A percentile compares a stretch with the other conserved stretches of the same genome.
Evolutionary conservation across 1,140 invertebrate genomes (phyloP).

Genomic region (Teleogryllus occipitalis): DNA sequence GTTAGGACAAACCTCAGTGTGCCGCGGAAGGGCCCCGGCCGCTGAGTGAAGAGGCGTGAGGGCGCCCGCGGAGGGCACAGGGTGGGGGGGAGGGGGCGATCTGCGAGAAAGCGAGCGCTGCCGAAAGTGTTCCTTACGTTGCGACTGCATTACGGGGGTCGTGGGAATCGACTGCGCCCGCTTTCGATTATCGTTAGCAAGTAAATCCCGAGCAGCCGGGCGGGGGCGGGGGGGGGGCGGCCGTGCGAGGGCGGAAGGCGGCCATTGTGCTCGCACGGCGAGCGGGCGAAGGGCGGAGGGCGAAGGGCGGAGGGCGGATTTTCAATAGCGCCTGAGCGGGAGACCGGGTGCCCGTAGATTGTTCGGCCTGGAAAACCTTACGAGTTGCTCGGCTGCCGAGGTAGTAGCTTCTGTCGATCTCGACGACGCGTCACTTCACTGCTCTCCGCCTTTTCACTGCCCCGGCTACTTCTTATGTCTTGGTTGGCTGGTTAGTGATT

Average conservation of each 20-base stretch:
- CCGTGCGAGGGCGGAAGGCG: neutral
- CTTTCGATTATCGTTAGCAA: conserved; percentile 16
- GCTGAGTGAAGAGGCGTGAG: too few species aligned
- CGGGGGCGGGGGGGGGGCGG: neutral
- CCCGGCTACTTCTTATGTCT: neutral
- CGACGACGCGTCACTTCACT: neutral
- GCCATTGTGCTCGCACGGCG: too few species aligned
- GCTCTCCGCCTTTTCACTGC: neutral
- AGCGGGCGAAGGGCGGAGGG: too few species aligned
- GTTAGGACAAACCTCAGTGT: too few species aligned
- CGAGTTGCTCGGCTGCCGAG: neutral
- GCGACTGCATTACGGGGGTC: conserved; percentile 12
- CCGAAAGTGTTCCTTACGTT: conserved; percentile 8
- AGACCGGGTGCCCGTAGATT: neutral
- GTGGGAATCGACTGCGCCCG: conserved; percentile 11
- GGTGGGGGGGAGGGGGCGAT: too few species aligned
- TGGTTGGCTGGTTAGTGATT: too few species aligned
- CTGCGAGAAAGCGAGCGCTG: too few species aligned
- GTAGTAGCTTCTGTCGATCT: neutral
- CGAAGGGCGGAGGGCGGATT: neutral
- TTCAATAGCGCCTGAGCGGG: neutral
- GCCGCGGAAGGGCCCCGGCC: too few species aligned
- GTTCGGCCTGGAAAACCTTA: neutral
- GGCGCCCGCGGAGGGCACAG: too few species aligned
- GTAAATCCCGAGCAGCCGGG: conserved; percentile 3